A percentile compares a stretch with the other conserved stretches of the same genome.
Evolutionary conservation across 2,888 invertebrate species (phyloP).

Genomic region (Metellina segmentata): DNA sequence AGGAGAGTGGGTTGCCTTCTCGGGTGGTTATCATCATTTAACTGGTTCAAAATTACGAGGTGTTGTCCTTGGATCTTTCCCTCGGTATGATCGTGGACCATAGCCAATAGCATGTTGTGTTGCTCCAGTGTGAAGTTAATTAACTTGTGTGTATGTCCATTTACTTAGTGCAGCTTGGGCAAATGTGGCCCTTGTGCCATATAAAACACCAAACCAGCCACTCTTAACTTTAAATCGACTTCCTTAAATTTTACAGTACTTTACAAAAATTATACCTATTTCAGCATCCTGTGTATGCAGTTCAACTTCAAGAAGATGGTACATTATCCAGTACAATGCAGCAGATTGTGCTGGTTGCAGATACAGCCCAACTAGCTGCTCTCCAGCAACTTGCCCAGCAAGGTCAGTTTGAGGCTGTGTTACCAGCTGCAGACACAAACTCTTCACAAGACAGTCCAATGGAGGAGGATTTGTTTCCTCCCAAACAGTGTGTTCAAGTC

Average conservation of each 20-base stretch:
- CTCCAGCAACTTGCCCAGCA: conserved; percentile 66
- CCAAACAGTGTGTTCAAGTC: conserved; percentile 14
- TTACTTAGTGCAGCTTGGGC: no score
- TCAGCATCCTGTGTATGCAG: conserved; percentile 71
- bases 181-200: no score
- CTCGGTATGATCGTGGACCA: background rate
- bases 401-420: conserved; percentile 44
- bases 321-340: conserved; percentile 62
- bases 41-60: no score
- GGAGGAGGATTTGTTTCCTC: background rate
- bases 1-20: no score
- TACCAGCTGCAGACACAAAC: conserved; percentile 1
- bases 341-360: conserved; percentile 69
- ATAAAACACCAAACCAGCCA: background rate
- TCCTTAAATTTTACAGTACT: no score
- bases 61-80: background rate
- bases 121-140: no score
- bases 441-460: conserved; percentile 1
- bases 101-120: background rate
- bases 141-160: no score
- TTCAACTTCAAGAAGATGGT: conserved; percentile 71
- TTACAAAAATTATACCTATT: background rate
- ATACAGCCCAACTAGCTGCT: conserved; percentile 61
- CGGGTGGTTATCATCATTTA: no score
- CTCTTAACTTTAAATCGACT: background rate